Evolutionary conservation across 1,140 invertebrate species (phyloP).

Genomic region (Micrasema minimum): DNA sequence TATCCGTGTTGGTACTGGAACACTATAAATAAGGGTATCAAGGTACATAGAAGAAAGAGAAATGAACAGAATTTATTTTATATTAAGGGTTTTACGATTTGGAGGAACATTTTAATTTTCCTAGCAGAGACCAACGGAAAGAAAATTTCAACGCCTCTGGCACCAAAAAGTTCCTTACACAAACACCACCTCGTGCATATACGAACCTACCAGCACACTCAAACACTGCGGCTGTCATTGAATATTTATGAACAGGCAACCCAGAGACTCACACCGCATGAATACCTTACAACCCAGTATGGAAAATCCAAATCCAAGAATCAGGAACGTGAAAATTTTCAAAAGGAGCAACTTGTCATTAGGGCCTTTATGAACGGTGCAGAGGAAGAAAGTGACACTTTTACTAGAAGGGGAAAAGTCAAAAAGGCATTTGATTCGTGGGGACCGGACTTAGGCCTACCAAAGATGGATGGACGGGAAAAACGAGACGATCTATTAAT

Average conservation of each 20-base stretch:
- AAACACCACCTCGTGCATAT: not conserved
- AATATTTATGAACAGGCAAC: conserved; percentile 52
- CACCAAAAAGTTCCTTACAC: conserved; percentile 23
- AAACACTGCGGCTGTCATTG: conserved; percentile 49
- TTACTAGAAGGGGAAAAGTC: not conserved
- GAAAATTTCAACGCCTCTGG: conserved; percentile 22
- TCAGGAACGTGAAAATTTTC: not conserved
- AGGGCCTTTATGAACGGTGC: no score
- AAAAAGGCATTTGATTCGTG: conserved; percentile 7
- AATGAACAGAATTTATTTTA: no score
- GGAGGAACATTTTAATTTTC: no score
- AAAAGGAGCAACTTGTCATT: not conserved
- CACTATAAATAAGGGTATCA: no score
- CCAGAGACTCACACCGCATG: conserved; percentile 49
- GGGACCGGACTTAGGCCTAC: conserved; percentile 29
- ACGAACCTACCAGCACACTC: not conserved
- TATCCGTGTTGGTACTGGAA: no score
- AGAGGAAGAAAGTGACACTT: conserved; percentile 21
- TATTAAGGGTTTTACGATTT: no score
- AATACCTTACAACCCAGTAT: conserved; percentile 47
- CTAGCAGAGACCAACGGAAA: not conserved
- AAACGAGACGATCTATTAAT: conserved; percentile 39
- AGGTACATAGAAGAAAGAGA: no score
- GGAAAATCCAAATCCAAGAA: not conserved
- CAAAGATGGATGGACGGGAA: conserved; percentile 39